Evolutionary conservation across 1,140 invertebrate genomes (phyloP).

Genomic region (Drosophila sucinea): DNA sequence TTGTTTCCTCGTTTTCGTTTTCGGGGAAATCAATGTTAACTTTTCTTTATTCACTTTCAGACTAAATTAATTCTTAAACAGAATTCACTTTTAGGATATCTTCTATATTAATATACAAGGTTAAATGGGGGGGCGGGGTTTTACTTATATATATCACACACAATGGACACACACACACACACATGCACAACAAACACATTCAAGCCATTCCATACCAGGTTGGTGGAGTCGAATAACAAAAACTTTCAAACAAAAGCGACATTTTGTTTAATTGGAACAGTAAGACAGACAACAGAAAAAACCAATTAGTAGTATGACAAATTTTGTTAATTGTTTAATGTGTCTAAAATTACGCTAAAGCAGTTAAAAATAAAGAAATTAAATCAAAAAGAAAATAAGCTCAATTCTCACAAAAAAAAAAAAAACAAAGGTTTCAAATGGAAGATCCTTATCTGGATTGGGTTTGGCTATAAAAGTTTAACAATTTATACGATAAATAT

Average conservation of each 20-base stretch:
- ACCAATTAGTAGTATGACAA: slow-evolving; percentile 39
- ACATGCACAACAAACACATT: too few relatives aligned
- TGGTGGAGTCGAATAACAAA: too few relatives aligned
- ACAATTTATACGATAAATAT: slow-evolving; percentile 4
- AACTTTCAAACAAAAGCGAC: slow-evolving; percentile 32
- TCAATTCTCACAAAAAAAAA: neutral
- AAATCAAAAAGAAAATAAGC: slow-evolving; percentile 12
- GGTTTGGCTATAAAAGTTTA: slow-evolving; percentile 4
- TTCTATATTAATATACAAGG: neutral
- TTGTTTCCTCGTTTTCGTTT: neutral
- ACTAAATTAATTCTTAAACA: slow-evolving; percentile 7
- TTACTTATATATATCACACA: slow-evolving; percentile 8
- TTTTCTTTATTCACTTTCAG: slow-evolving; percentile 16
- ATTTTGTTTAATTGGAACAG: too few relatives aligned
- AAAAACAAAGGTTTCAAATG: neutral
- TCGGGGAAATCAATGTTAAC: slow-evolving; percentile 14
- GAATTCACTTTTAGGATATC: neutral
- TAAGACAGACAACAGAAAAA: slow-evolving; percentile 7
- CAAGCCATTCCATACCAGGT: too few relatives aligned
- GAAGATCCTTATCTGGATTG: slow-evolving; percentile 9
- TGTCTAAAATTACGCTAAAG: slow-evolving; percentile 21
- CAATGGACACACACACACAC: neutral
- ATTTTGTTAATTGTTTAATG: slow-evolving; percentile 47
- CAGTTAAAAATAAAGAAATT: slow-evolving; percentile 8
- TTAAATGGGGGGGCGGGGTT: neutral